Conservation (phyloP, 2,888 invertebrate species). For the Cantharis lateralis region DNA sequence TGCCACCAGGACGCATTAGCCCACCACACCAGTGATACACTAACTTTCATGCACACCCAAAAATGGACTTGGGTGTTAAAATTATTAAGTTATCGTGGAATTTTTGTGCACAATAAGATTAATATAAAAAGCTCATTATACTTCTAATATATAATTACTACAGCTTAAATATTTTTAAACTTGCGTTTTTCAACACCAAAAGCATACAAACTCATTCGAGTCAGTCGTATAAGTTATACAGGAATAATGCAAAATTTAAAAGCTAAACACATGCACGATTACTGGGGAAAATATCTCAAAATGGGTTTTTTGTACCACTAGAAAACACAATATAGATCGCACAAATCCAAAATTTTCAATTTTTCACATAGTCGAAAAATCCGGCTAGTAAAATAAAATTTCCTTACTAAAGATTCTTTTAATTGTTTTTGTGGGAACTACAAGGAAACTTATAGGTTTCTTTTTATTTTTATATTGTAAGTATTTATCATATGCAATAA, state of each 20-base stretch:
- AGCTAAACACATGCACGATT: background rate
- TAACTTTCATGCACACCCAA: conserved; percentile 23
- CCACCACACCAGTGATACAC: conserved; percentile 24
- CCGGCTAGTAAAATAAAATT: background rate
- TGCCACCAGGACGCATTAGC: conserved; percentile 54
- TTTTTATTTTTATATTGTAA: background rate
- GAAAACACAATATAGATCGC: background rate
- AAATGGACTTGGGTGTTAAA: conserved; percentile 16
- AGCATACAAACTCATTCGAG: background rate
- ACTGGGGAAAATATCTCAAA: background rate
- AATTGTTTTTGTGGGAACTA: background rate
- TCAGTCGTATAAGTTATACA: background rate
- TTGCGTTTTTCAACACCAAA: background rate
- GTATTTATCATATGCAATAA: background rate
- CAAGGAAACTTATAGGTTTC: background rate
- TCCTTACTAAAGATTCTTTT: background rate
- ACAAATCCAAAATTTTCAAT: no score
- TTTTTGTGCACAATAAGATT: background rate
- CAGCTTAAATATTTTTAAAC: background rate
- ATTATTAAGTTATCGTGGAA: conserved; percentile 10
- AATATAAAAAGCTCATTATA: background rate
- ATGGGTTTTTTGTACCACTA: no score
- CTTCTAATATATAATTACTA: background rate
- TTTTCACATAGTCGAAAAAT: no score
- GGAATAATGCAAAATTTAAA: background rate